Evolutionary conservation across 2,888 invertebrate genomes (phyloP), one percentile per base, ranked within the genome.

Genomic region (Hirtodrosophila duncani): DNA sequence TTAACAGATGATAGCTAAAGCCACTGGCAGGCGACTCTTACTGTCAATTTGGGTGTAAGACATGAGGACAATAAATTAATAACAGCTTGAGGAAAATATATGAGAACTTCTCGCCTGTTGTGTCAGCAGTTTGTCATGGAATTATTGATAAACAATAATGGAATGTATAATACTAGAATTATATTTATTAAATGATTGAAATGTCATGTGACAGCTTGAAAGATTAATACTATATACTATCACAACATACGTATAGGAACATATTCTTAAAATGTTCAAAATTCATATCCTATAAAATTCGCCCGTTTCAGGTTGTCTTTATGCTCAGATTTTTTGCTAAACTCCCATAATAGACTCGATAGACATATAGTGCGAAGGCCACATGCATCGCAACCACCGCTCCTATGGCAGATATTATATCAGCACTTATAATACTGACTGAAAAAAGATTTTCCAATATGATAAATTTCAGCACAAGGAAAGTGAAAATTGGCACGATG

Each of bases 401-500:
- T 10, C 50, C 50, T 7, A 58, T 57, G 3, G 50, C 50, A 5
- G 58, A 57, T 7, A 57, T 50, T 3, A 58, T 38, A 7, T 57
- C 43, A 3, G 38, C 34, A 2, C 44, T 16, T 3, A 57, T 31
- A 11, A 51, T 20, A 11, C 34, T 21, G 2, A 41, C 38, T 5
- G 29, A 16, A 44, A 44, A 36, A 7, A 36, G 5, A 29, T 51
- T 41, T 23, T 57, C 56, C 7, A 58, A 44, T 8, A 58, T 36
- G 27, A 58, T 43, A 17, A 57, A 57, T 7, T 58, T 57, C 8
- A 58, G 11, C 9, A 30, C 57, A 17, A 42, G 43, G 11, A 57
- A 57, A 4, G 44, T 57, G 30, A 27, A 43, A 0, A 57, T 51
- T 7, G 57, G 58, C 3, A 58, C 36, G 30, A 29, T 34, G 1